Evolutionary conservation across 2,797 vertebrate species (phyloP), one percentile per base, ranked within the genome.

Genomic region (Sparidentex hasta): DNA sequence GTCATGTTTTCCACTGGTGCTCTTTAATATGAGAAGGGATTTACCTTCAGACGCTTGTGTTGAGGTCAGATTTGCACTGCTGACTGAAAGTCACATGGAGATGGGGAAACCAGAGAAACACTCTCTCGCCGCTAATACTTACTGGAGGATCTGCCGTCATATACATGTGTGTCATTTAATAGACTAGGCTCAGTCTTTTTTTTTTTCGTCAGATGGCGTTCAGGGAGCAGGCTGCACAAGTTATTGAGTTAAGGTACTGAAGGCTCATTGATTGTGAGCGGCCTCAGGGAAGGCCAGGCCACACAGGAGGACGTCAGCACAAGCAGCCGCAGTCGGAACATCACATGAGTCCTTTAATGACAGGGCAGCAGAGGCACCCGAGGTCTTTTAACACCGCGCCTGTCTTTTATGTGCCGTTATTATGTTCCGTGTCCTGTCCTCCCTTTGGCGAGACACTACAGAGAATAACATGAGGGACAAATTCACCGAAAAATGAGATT

Each of bases 291-390:
- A 76, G 61, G 52, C 2, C 57, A 63, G 65, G 71, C 76, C 64
- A 80, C 81, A 74, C 74, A 81, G 20, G 11, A 67, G 41, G 67
- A 88, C 38, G 43, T 89, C 84, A 86, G 57, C 33, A 81, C 59
- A 72, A 75, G 57, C 69, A 38, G 70, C 75, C 57, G 65, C 76
- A 67, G 58, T 81, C 64, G 74, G 56, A 84, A 71, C 74, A 84
- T 91, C 84, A 90, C 78, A 82, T 75, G 80, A 63, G 57, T 69
- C 52, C 25, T 68, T 70, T 83, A 78, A 85, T 85, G 74, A 88
- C 74, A 72, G 25, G 64, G 63, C 58, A 84, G 18, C 63, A 74
- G 59, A 72, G 25, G 20, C 69, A 66, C 55, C 82, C 50, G 25
- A 72, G 57, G 29, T 38, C 58, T 55, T 78, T 27, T 43, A 56